Base-by-base conservation (phyloP, 1,140 invertebrate genomes). In the Drosophila melanica region DNA sequence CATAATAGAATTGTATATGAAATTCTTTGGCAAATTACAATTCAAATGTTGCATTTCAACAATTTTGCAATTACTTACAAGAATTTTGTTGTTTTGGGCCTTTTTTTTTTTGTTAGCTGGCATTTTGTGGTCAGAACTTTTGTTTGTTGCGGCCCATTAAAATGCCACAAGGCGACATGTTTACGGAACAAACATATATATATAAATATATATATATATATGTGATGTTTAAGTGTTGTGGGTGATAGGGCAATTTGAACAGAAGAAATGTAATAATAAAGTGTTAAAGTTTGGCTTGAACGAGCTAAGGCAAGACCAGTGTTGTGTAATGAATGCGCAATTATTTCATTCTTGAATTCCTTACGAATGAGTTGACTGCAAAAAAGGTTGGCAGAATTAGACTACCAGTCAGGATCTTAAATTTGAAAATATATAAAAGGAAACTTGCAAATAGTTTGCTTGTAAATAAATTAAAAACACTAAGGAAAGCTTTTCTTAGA, bases 1-100 rank as follows among this genome's bases (percentile, higher is more conserved):
- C 55, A 71, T 82, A 84, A 84, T 84, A 76, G 63, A 72, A 77
- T 84, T 77, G 64, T 20, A 47, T 57, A 50, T 57, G 20, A 78
- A 81, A 86, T 86, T 86, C 81, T 66, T 86, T 62, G 6, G 59
- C 27, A 85, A 85, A 85, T 81, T 85, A 76, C 78, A 81, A 75
- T 78, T 75, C 58, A 69, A 80, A 30, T 50, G 53, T 41, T 45
- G 37, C 8, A 69, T 35, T 45, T 48, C 44, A 75, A 77, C 74
- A 60, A 78, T 78, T 85, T 81, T 63, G 37, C 67, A 76, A 87
- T 79, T 65, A 68, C 66, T 59, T 72, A 27, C 45, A 59, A 44
- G 59, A 60, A 81, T 62, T 63, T 57, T 18, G 18, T 30, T 30
- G 8, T 3, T 20, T 27, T 42, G 35, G 8, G 41, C n/a, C 14